Conservation (phyloP, 2,888 invertebrate genomes). For the Rhaphigaster nebulosa region DNA sequence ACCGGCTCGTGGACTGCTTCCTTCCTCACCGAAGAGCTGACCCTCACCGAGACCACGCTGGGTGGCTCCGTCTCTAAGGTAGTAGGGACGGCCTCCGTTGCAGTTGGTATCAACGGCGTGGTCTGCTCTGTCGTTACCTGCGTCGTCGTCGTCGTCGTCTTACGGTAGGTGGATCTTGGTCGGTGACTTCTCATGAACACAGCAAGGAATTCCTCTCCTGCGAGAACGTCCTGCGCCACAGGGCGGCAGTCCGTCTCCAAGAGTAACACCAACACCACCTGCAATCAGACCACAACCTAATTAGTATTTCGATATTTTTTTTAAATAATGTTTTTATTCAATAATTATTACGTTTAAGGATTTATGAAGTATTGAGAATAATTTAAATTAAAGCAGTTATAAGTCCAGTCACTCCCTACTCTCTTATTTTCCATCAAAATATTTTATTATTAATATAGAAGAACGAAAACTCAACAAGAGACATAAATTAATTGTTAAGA, state of each 20-base stretch:
- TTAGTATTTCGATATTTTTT: background rate
- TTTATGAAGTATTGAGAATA: too few relatives aligned
- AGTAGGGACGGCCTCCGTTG: conserved; percentile 57
- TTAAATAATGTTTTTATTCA: too few relatives aligned
- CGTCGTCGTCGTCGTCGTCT: conserved; percentile 68
- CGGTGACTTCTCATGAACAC: conserved; percentile 68
- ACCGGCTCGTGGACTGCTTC: conserved; percentile 64
- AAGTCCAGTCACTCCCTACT: too few relatives aligned
- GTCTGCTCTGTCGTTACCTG: conserved; percentile 67
- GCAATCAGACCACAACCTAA: conserved; percentile 38
- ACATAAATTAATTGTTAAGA: too few relatives aligned
- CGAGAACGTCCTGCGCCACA: conserved; percentile 69
- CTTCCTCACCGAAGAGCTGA: conserved; percentile 70
- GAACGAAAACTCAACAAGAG: too few relatives aligned
- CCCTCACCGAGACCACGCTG: conserved; percentile 71
- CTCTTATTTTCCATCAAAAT: too few relatives aligned
- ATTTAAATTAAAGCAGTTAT: too few relatives aligned
- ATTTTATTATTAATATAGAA: too few relatives aligned
- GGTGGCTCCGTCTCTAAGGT: conserved; percentile 59
- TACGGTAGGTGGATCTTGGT: conserved; percentile 53
- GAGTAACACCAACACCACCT: conserved; percentile 61
- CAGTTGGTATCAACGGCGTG: conserved; percentile 68
- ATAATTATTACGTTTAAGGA: too few relatives aligned
- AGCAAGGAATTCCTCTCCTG: conserved; percentile 71
- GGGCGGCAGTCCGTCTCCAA: conserved; percentile 61